phyloP scores from a whole-genome alignment of 2,888 invertebrate genomes.

The Plebejus argus region DNA sequence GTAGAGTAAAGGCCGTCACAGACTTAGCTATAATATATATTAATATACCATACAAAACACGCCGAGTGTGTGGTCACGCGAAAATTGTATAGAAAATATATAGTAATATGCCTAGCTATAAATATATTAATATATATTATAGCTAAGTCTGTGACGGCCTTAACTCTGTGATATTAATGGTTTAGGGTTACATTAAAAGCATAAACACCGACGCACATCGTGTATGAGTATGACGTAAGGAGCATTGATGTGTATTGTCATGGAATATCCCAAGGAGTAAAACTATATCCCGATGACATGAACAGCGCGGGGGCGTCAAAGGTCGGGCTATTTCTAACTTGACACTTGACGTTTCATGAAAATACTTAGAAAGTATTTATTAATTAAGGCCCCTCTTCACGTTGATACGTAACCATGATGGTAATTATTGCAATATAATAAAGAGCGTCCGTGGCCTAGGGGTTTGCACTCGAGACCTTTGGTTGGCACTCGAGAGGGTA shows the following conservation, averaged over 20 bases:
- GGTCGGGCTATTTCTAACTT: slow-evolving; percentile 4
- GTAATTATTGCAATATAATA: no score
- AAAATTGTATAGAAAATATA: no score
- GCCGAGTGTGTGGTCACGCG: no score
- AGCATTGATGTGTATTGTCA: not conserved
- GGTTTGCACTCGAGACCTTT: no score
- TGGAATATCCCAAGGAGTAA: slow-evolving; percentile 1
- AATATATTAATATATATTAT: no score
- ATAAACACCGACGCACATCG: not conserved
- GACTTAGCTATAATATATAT: no score
- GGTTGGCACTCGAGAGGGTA: no score
- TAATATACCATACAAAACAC: no score
- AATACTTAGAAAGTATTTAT: not conserved
- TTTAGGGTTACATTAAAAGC: not conserved
- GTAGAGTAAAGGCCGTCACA: no score
- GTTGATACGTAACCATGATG: not conserved
- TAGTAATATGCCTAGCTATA: no score
- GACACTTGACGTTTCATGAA: slow-evolving; percentile 7
- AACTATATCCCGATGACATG: not conserved
- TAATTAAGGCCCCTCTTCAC: not conserved
- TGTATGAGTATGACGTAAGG: not conserved
- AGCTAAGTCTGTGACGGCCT: no score
- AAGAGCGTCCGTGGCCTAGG: no score
- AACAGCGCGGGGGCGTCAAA: not conserved
- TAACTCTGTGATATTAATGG: not conserved